These are phyloP conservation scores for Littorina saxatilis DNA, from an alignment of 1,140 invertebrate genomes.

Conservation along the genomic window DNA sequence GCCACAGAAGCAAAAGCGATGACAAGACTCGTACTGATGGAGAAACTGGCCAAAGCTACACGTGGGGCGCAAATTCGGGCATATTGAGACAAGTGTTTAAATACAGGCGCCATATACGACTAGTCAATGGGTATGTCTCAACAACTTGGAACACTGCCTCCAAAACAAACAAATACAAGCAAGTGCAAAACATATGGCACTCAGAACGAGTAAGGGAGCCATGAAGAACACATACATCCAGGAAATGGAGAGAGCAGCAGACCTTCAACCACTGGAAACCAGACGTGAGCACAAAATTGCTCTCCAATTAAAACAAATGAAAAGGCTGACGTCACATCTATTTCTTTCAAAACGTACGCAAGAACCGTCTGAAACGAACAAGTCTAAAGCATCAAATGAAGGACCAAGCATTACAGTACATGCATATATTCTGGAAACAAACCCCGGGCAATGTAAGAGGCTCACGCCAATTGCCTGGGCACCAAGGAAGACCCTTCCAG, in stretches of 20 bases:
- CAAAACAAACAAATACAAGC: slow-evolving; percentile 16
- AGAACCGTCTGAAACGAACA: slow-evolving; percentile 26
- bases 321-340: slow-evolving; percentile 17
- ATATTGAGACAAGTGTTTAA: neutral
- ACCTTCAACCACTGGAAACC: slow-evolving; percentile 21
- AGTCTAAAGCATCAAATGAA: neutral
- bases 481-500: no score
- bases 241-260: slow-evolving; percentile 33
- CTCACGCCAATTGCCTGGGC: neutral
- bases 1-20: neutral
- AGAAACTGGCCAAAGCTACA: neutral
- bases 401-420: no score
- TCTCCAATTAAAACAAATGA: neutral
- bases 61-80: neutral
- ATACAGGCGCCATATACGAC: slow-evolving; percentile 18
- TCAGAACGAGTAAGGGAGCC: neutral
- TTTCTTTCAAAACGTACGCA: slow-evolving; percentile 20
- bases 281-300: slow-evolving; percentile 8
- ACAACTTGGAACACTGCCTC: slow-evolving; percentile 28
- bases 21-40: no score
- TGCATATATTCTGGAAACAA: no score
- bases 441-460: neutral
- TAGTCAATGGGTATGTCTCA: slow-evolving; percentile 23
- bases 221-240: slow-evolving; percentile 28
- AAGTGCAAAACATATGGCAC: neutral